A percentile compares a stretch with the other conserved stretches of the same genome.
These are phyloP conservation scores for Gasterosteus aculeatus DNA, from an alignment of 2,113 vertebrate species.

Conservation along the genomic window DNA sequence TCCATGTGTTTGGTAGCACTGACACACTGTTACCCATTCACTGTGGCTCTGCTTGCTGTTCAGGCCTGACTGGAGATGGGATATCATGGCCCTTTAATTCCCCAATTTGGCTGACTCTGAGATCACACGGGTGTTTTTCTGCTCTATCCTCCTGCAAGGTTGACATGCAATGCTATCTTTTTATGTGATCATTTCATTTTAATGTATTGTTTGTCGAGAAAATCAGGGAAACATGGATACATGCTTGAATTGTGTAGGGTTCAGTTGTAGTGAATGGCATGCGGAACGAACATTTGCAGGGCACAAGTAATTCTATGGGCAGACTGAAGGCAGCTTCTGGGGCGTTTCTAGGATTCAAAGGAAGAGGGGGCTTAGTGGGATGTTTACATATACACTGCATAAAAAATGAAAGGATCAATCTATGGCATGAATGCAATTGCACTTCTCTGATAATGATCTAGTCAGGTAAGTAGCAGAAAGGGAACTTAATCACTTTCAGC, in stretches of 20 bases:
- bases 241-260: background rate
- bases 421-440: no score
- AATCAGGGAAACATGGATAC: background rate
- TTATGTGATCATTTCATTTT: background rate
- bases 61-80: slow-evolving; percentile 29
- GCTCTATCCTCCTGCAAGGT: background rate
- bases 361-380: no score
- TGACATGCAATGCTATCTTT: background rate
- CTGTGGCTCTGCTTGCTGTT: slow-evolving; percentile 41
- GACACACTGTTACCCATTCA: slow-evolving; percentile 33
- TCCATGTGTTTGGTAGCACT: slow-evolving; percentile 59
- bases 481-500: no score
- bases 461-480: no score
- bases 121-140: background rate
- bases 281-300: background rate
- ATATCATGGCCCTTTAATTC: slow-evolving; percentile 28
- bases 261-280: background rate
- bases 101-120: slow-evolving; percentile 24
- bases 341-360: no score
- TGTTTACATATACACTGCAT: no score
- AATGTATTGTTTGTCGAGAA: background rate
- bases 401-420: no score
- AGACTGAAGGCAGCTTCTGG: background rate
- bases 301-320: background rate
- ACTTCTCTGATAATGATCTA: no score